Base-by-base conservation (phyloP, 2,113 vertebrate species). In the Ceyx cyanopectus region DNA sequence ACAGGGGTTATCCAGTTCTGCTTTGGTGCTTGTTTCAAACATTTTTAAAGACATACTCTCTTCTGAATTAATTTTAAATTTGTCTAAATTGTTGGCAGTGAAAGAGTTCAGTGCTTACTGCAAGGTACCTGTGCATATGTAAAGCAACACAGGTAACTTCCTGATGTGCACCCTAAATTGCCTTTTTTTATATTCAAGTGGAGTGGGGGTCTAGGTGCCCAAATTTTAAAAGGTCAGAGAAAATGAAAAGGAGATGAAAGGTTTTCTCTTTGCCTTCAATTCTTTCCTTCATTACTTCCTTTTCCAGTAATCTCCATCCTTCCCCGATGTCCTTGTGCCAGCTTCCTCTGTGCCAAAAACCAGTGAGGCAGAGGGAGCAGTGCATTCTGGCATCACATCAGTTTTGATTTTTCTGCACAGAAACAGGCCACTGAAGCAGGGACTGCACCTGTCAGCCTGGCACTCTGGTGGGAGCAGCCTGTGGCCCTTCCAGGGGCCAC, bases 401-500 rank as follows among this genome's bases (percentile, higher is more conserved):
- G 26, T 29, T 41, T n/a, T 26, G 58, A 23, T 40, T 7, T 18
- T 19, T 14, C 56, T 14, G 19, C 32, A 8, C 27, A 43, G 46
- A 51, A 61, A 20, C 0, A 0, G 53, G 45, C 70, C 79, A 82
- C 41, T 70, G 58, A 21, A 68, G 63, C 40, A n/a, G 23, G 5
- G 54, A 17, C 58, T 53, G n/a, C 34, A 14, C 34, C 15, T 26
- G 9, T 21, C 66, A 85, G 60, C 26, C 3, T 9, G 46, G 56
- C 11, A 21, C 6, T 61, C 21, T 30, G 32, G 50, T 61, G 73
- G 62, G 29, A 90, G 70, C 11, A 2, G 34, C 0, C 0, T 5
- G 23, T 12, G 29, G 18, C 45, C 63, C 58, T 56, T 34, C 61
- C 57, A 56, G 53, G 27, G 72, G 24, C 57, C 69, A 17, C 1